A percentile compares a stretch with the other conserved stretches of the same genome.
phyloP scores from a whole-genome alignment of 2,797 vertebrate genomes.

The Pseudomugil tenellus region DNA sequence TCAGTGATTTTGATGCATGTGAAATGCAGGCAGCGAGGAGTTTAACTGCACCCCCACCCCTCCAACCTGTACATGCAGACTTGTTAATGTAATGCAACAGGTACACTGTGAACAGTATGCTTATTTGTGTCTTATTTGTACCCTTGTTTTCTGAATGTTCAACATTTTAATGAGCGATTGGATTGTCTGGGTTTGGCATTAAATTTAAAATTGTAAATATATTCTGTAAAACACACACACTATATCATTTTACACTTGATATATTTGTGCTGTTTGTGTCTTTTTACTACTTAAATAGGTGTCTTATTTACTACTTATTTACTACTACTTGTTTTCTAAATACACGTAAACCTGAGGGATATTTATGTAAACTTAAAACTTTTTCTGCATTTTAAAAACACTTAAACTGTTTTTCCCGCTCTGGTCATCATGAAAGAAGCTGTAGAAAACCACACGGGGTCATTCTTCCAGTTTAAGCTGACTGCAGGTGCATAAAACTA shows the following conservation, averaged over 20 bases:
- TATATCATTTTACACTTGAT: background rate
- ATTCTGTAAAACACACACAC: background rate
- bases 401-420: background rate
- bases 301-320: background rate
- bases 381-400: background rate
- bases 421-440: constrained; percentile 2
- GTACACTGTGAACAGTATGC: background rate
- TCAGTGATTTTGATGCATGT: too few relatives aligned
- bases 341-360: constrained; percentile 2
- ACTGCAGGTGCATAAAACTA: constrained; percentile 56
- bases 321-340: background rate
- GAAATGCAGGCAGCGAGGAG: too few relatives aligned
- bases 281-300: background rate
- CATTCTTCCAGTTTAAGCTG: background rate
- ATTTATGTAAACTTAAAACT: background rate
- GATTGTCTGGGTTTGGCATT: background rate
- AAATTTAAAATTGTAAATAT: background rate
- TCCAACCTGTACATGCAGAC: background rate
- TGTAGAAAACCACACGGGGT: background rate
- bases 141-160: too few relatives aligned
- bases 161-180: background rate
- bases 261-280: background rate
- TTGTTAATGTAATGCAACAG: background rate
- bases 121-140: too few relatives aligned
- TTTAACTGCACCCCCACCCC: too few relatives aligned